Evolutionary conservation across 2,113 vertebrate species (phyloP), one percentile per base, ranked within the genome.

Genomic region (Xenus cinereus): DNA sequence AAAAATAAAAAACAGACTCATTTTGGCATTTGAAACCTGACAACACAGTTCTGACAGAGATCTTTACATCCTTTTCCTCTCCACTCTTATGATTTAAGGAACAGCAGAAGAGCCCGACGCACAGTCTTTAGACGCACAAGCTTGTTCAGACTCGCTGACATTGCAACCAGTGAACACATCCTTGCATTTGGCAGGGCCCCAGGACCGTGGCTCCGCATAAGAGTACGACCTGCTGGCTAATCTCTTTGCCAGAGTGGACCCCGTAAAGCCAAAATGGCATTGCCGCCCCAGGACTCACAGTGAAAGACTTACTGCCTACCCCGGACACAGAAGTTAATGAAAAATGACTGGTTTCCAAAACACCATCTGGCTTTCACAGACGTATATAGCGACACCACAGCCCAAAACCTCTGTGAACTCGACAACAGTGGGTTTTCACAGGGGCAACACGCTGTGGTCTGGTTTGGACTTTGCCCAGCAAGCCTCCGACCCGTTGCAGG

Each of bases 301-400:
- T 93, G 79, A 68, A 86, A 75, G 80, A 76, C 85, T 81, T 64
- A 81, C 51, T 90, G 72, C 63, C 60, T 84, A 21, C 3, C 3
- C 45, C 1, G 2, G 64, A 73, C 56, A 59, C 43, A 74, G 62
- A 76, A 92, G 62, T 75, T 81, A 83, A 92, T 56, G 77, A 88
- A 89, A 93, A 88, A 64, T 63, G 53, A 89, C 50, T 0, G 0
- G 45, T 92, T 93, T 96, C 71, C 93, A 95, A 89, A 84, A 92
- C 87, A 81, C 77, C 66, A 85, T 73, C 67, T 93, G 84, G 89
- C 81, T 91, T 85, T 87, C 46, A 57, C 59, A 93, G 27, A 78
- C 33, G 3, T 11, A 53, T 11, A 37, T 0, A 68, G 41, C 77
- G 37, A 83, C 60, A 69, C 84, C 59, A 75, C 81, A 94, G 81